Evolutionary conservation across 2,113 vertebrate species (phyloP), one percentile per base, ranked within the genome.

Genomic region (Corythornis madagascariensis): DNA sequence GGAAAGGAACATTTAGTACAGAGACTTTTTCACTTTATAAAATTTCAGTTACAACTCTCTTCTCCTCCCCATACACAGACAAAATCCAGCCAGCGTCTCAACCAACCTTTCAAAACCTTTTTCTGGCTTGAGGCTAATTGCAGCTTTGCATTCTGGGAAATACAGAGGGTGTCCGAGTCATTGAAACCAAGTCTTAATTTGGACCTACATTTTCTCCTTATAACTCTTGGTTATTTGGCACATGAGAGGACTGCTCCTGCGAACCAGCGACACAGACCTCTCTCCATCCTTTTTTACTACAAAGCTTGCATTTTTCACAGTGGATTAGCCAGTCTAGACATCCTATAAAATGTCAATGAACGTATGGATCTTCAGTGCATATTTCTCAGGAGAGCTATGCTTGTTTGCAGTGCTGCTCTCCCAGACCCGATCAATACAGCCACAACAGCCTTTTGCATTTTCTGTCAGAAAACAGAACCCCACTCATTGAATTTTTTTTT

Each of bases 241-340:
- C 55, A 72, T 91, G 53, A 89, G 92, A 92, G 64, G 72, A 43
- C 88, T 84, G 67, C 70, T 90, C 47, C 77, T 61, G 42, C 0
- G 0, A 92, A 65, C 55, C 53, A 69, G 71, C 91, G 38, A 42
- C 65, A 42, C 0, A 24, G 70, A 74, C 66, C 66, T 83, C 55
- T 83, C 57, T 67, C 75, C 25, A 16, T 79, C 69, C 83, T 89
- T 59, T 94, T 89, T 13, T 31, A 88, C 64, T 90, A 90, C 90
- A 96, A 96, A 97, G 96, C 91, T 59, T 90, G 92, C 95, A 86
- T 96, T 93, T 97, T 97, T 96, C 67, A 91, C 97, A 96, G 93
- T 96, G 86, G 91, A 97, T 97, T 97, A 97, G 73, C 88, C 70
- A 96, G 96, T 96, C 95, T 96, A 97, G 97, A 97, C 95, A 94